Base-by-base conservation (phyloP, 2,888 invertebrate species). In the Gibbula magus region DNA sequence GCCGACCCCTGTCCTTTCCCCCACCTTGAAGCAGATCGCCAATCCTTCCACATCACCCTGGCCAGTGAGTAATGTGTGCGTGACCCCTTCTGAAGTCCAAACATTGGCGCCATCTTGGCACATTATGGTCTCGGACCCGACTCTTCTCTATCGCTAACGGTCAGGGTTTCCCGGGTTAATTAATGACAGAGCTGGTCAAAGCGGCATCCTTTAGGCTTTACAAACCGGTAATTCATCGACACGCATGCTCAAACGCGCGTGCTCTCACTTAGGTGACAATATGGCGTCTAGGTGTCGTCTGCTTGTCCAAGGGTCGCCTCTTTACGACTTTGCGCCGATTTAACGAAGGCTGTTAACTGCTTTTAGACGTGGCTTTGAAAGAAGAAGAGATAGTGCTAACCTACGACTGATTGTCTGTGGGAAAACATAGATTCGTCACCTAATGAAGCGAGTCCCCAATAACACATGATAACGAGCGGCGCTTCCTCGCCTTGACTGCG, bases 201-300 rank as follows among this genome's bases (percentile, higher is more conserved):
- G 18, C 20, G 18, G 70, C 29, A 20, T 20, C 32, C 70, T 70
- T 20, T 39, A 13, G 35, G 39, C 18, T 32, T 70, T 35, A 70
- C 39, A 39, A 35, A 70, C n/a, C 35, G 39, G 32, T 70, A 70
- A 70, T 39, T 18, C 39, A 29, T 39, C 13, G 70, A 29, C 18
- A 70, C 70, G 70, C 70, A 70, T 70, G 70, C 70, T 70, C 70
- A 70, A 70, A 70, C 70, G 70, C 70, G 70, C 70, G 70, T 70
- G 70, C 70, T 70, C 20, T 35, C 39, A 70, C 70, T 70, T 25
- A 70, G 70, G 70, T 70, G 70, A 70, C 70, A 70, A 70, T 18
- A 70, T 70, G 70, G 70, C 70, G 70, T 35, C 70, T 32, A 70
- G 35, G 20, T 70, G 70, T 70, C 70, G 70, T 70, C 70, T 70